These are phyloP conservation scores for Leptosomus discolor DNA, from an alignment of 2,113 vertebrate genomes.

Conservation along the genomic window DNA sequence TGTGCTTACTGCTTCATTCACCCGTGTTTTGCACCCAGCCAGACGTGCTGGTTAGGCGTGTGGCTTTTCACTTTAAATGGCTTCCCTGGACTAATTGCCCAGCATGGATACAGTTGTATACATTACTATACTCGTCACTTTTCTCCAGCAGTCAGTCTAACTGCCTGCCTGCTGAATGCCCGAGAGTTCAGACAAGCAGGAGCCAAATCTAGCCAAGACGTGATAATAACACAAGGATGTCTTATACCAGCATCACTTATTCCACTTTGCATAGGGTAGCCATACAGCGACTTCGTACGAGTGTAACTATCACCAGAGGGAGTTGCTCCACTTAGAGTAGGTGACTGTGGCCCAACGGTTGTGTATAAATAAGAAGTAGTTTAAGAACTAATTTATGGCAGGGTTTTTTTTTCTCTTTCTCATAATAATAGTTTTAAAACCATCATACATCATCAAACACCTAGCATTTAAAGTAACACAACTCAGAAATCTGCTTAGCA, in stretches of 20 bases:
- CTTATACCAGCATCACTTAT: background rate
- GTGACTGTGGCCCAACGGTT: accelerated
- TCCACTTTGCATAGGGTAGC: background rate
- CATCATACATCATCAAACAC: background rate
- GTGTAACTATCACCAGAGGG: background rate
- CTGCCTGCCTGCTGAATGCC: background rate
- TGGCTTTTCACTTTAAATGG: background rate
- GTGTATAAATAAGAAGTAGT: background rate
- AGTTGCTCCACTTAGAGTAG: background rate
- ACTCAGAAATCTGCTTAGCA: background rate
- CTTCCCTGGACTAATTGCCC: background rate
- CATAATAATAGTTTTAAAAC: background rate
- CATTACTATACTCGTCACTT: background rate
- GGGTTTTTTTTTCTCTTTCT: background rate
- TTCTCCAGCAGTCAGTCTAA: background rate
- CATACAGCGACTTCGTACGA: background rate
- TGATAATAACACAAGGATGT: background rate
- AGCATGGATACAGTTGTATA: background rate
- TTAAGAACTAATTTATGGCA: background rate
- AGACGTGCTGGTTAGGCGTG: background rate
- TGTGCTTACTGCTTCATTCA: background rate
- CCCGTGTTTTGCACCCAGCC: background rate
- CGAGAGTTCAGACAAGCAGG: background rate
- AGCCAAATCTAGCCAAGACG: background rate
- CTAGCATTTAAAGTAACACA: background rate